Percentiles rank a stretch among this genome's conserved stretches.
Evolutionary conservation across 1,140 invertebrate species (phyloP).

Genomic region (Drosophila dunni): DNA sequence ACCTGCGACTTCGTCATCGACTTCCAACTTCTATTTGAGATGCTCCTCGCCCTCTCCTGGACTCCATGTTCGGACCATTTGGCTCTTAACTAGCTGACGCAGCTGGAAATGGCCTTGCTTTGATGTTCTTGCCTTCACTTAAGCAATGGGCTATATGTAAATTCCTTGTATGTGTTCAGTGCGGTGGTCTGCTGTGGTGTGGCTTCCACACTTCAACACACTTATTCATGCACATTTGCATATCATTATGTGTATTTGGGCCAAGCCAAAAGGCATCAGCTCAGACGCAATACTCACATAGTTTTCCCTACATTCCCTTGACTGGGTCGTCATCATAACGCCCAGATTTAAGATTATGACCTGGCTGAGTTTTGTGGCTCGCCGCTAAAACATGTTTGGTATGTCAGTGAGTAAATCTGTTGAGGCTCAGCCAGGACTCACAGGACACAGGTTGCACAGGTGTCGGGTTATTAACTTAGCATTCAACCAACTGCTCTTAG

Average conservation of each 20-base stretch:
- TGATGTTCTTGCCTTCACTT: conserved; percentile 59
- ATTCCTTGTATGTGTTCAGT: conserved; percentile 15
- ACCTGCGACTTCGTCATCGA: too few species aligned
- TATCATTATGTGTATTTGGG: conserved; percentile 71
- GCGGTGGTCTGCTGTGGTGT: conserved; percentile 43
- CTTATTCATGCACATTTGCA: conserved; percentile 80
- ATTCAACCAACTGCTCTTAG: conserved; percentile 23
- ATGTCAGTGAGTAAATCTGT: conserved; percentile 77
- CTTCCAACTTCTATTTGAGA: conserved; percentile 20
- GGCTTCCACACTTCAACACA: conserved; percentile 67
- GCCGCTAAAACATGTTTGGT: conserved; percentile 55
- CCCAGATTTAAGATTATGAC: conserved; percentile 81
- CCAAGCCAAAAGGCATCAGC: conserved; percentile 41
- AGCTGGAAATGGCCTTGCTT: conserved; percentile 58
- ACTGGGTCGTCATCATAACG: conserved; percentile 60
- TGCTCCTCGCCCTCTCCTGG: background rate
- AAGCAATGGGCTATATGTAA: conserved; percentile 39
- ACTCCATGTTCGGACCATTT: conserved; percentile 27
- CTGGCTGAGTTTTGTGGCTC: conserved; percentile 73
- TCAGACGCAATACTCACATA: conserved; percentile 37
- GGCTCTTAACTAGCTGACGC: conserved; percentile 70
- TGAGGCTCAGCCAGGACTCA: conserved; percentile 22
- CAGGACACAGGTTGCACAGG: conserved; percentile 55
- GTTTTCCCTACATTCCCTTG: conserved; percentile 29
- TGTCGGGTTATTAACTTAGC: conserved; percentile 70